phyloP scores from a whole-genome alignment of 2,888 invertebrate genomes.

The Watsonalla binaria region DNA sequence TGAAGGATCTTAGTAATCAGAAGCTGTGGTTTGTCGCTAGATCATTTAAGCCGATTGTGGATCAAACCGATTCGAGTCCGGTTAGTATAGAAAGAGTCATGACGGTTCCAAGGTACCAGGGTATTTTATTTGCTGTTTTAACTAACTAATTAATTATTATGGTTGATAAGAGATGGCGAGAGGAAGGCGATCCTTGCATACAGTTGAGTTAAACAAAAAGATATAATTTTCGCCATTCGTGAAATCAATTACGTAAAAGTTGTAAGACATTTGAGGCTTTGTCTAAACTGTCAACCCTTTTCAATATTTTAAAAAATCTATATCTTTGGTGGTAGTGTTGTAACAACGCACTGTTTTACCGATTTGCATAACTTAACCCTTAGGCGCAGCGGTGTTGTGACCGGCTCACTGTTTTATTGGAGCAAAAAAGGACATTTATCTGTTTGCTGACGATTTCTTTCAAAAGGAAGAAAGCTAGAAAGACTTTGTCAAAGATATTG shows the following conservation, averaged over 20 bases:
- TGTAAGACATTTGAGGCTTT: conserved; percentile 6
- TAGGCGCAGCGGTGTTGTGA: conserved; percentile 38
- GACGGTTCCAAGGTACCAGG: too few species aligned
- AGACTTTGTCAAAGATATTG: conserved; percentile 17
- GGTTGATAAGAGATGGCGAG: too few species aligned
- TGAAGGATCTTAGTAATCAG: neutral
- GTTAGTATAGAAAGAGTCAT: too few species aligned
- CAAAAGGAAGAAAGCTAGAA: conserved; percentile 40
- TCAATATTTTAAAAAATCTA: conserved; percentile 13
- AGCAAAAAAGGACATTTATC: conserved; percentile 60
- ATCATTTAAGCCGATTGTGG: too few species aligned
- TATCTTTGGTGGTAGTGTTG: conserved; percentile 34
- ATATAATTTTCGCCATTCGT: too few species aligned
- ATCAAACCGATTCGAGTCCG: too few species aligned
- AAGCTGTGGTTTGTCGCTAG: too few species aligned
- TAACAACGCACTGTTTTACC: conserved; percentile 49
- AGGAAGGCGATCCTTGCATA: too few species aligned
- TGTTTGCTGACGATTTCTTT: conserved; percentile 52
- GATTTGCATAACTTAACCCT: conserved; percentile 76
- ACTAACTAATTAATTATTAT: too few species aligned
- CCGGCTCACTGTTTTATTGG: conserved; percentile 54
- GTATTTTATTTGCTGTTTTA: too few species aligned
- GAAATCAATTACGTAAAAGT: neutral
- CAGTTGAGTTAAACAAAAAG: too few species aligned
- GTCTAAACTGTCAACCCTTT: neutral